Evolutionary conservation across 2,888 invertebrate species (phyloP), one percentile per base, ranked within the genome.

Genomic region (Lapara coniferarum): DNA sequence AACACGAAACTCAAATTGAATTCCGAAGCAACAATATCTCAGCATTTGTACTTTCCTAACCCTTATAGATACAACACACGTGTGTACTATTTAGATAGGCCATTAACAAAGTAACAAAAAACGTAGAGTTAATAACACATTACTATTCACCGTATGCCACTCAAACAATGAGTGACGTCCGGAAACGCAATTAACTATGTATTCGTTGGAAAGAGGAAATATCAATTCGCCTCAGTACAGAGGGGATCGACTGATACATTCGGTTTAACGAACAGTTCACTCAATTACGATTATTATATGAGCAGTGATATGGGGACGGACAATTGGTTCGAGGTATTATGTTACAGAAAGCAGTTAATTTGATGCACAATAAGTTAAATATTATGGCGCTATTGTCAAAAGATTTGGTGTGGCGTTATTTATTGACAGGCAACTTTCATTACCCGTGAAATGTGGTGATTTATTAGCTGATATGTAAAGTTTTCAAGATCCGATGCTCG

Each of bases 141-240:
- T 74, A 77, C 75, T 80, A 81, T 85, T 81, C 82, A 78, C 76
- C 78, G 82, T 88, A 86, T 83, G 85, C 77, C 83, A 81, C 86
- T 71, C 77, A 77, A 77, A 77, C 77, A 76, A 78, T 91, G 89
- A 92, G 76, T 88, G 91, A 89, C 90, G 85, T 85, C 89, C 90
- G 92, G 93, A 93, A 90, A 85, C 83, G 85, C 89, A 93, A 93
- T 93, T 92, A 93, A 89, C 89, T 87, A 89, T 89, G 88, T 89
- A 91, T 90, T 85, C 84, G 85, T 84, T 86, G 87, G 89, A 87
- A 91, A 92, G 89, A 92, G 93, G 93, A 93, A 92, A 92, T 93
- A 93, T 93, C 93, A 93, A 93, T 93, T 93, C 91, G 86, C 84
- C 80, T 80, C 72, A 72, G 75, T 71, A 72, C 78, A 81, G 85